Percentiles rank a stretch among this genome's conserved stretches.
phyloP scores from a whole-genome alignment of 2,113 vertebrate species.

The Suricata suricatta region DNA sequence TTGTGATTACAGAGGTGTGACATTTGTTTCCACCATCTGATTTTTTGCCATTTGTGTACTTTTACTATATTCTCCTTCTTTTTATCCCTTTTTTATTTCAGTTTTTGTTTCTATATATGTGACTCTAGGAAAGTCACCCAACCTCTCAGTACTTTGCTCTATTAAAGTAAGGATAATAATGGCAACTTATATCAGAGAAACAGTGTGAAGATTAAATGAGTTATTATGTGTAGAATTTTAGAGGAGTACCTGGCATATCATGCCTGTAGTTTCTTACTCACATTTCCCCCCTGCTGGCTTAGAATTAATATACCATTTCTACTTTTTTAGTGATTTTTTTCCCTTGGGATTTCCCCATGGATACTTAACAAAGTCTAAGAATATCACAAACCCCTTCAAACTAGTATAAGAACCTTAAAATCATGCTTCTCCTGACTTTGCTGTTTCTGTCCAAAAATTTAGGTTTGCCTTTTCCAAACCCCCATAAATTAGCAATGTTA shows the following conservation, averaged over 20 bases:
- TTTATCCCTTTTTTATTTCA: neutral
- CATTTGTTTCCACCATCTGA: neutral
- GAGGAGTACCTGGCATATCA: neutral
- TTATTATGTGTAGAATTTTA: neutral
- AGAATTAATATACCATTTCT: neutral
- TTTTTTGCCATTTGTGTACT: neutral
- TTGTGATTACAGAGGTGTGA: neutral
- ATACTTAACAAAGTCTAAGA: neutral
- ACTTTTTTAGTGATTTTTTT: neutral
- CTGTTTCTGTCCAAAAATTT: neutral
- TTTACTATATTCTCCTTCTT: neutral
- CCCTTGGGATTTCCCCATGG: neutral
- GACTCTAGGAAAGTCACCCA: neutral
- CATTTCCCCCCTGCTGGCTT: neutral
- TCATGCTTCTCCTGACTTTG: neutral
- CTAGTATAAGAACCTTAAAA: neutral
- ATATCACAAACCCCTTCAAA: neutral
- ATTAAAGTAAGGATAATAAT: neutral
- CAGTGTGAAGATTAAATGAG: too few species aligned
- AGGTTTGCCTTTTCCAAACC: neutral
- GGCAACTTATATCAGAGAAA: neutral
- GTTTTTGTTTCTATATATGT: neutral
- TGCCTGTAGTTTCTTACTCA: neutral
- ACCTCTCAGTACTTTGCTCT: neutral
- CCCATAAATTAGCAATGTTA: neutral